phyloP scores from a whole-genome alignment of 2,888 invertebrate genomes.

The Cremastinae sp. region DNA sequence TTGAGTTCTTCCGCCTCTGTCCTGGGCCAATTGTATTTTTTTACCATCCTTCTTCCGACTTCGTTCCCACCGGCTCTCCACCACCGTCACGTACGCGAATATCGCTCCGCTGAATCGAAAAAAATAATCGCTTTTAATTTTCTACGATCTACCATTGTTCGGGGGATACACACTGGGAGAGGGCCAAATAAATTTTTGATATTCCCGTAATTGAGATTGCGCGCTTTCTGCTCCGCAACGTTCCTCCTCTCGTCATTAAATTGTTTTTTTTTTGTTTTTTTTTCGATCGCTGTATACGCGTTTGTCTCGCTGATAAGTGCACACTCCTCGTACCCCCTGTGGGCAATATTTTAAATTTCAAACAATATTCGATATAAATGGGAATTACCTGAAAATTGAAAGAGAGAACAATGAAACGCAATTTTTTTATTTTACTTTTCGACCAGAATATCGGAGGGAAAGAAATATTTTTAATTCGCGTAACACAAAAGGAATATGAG shows the following conservation, averaged over 20 bases:
- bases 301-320: neutral
- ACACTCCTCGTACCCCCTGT: no score
- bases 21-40: conserved; percentile 34
- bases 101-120: neutral
- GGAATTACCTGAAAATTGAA: no score
- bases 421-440: no score
- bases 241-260: neutral
- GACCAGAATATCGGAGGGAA: no score
- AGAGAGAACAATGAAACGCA: no score
- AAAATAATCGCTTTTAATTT: conserved; percentile 38
- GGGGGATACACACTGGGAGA: neutral
- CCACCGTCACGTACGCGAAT: neutral
- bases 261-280: no score
- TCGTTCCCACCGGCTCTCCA: neutral
- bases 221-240: neutral
- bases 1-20: conserved; percentile 7
- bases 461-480: no score
- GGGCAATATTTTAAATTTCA: no score
- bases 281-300: neutral
- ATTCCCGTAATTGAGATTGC: conserved; percentile 32
- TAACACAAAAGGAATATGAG: no score
- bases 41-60: conserved; percentile 1
- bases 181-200: conserved; percentile 23
- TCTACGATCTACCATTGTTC: conserved; percentile 11
- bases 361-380: no score